Conservation (phyloP, 2,888 invertebrate genomes). For the Calameuta idolon region DNA sequence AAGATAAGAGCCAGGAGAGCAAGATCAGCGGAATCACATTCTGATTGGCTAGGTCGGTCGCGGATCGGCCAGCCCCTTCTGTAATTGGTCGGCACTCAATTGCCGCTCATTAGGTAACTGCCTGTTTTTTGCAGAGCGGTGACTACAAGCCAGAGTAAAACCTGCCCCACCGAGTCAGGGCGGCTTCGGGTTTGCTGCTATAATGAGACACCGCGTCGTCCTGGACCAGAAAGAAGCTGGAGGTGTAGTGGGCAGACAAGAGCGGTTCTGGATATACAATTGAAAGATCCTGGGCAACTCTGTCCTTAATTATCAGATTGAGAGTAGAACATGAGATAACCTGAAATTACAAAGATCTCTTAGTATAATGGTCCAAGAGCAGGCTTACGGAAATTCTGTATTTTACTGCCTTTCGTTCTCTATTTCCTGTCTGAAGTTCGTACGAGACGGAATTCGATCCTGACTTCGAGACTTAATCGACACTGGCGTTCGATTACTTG, state of each 20-base stretch:
- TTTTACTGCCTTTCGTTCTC: neutral
- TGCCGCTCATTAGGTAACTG: constrained; percentile 61
- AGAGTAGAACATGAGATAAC: neutral
- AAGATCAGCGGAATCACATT: constrained; percentile 21
- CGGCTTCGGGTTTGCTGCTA: constrained; percentile 13
- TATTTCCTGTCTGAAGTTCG: neutral
- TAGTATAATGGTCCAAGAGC: neutral
- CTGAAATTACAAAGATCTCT: neutral
- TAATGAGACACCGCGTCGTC: constrained; percentile 30
- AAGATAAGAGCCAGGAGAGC: neutral
- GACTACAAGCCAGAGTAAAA: constrained; percentile 35
- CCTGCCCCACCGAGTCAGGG: constrained; percentile 13
- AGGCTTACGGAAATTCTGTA: neutral
- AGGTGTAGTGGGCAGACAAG: neutral
- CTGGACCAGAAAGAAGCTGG: neutral
- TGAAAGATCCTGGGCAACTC: neutral
- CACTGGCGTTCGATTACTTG: neutral
- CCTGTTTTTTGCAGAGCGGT: constrained; percentile 48
- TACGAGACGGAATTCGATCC: neutral
- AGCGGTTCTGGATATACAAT: neutral
- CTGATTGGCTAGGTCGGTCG: constrained; percentile 57
- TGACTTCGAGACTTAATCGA: neutral
- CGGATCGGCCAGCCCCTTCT: constrained; percentile 52
- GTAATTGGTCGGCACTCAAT: constrained; percentile 64
- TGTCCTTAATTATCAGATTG: neutral